phyloP scores from a whole-genome alignment of 2,113 vertebrate species.

The Procapra przewalskii region DNA sequence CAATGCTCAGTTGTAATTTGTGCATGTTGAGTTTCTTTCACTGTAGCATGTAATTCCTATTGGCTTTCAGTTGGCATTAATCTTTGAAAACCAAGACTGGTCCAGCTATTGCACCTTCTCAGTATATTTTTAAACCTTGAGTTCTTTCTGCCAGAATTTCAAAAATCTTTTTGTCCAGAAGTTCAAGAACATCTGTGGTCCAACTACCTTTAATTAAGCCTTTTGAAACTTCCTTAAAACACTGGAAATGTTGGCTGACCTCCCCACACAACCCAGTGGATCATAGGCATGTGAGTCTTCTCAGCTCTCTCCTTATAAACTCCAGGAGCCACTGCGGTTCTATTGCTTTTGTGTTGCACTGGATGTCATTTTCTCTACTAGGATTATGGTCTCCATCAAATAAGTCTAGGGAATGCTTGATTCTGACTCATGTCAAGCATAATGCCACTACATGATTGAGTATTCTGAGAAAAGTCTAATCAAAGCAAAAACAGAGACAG shows the following conservation, averaged over 20 bases:
- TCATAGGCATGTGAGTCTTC: not conserved
- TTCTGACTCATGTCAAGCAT: not conserved
- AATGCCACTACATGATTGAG: not conserved
- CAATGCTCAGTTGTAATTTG: not conserved
- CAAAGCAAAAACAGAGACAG: not conserved
- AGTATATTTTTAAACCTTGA: not conserved
- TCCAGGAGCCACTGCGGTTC: too few species aligned
- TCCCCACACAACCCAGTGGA: not conserved
- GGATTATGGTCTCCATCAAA: not conserved
- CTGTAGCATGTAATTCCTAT: not conserved
- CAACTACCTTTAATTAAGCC: not conserved
- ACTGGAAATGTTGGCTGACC: not conserved
- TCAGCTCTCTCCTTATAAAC: not conserved
- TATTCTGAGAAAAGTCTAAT: not conserved
- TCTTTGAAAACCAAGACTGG: not conserved
- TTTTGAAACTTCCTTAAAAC: not conserved
- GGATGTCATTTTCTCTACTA: not conserved
- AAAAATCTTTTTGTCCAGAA: not conserved
- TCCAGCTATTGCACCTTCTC: not conserved
- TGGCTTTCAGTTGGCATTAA: not conserved
- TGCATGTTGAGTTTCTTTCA: not conserved
- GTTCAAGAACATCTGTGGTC: not conserved
- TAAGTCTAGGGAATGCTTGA: not conserved
- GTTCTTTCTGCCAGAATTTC: not conserved
- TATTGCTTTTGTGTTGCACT: accelerated